Evolutionary conservation across 2,113 vertebrate genomes (phyloP).

Genomic region (Sorex araneus): DNA sequence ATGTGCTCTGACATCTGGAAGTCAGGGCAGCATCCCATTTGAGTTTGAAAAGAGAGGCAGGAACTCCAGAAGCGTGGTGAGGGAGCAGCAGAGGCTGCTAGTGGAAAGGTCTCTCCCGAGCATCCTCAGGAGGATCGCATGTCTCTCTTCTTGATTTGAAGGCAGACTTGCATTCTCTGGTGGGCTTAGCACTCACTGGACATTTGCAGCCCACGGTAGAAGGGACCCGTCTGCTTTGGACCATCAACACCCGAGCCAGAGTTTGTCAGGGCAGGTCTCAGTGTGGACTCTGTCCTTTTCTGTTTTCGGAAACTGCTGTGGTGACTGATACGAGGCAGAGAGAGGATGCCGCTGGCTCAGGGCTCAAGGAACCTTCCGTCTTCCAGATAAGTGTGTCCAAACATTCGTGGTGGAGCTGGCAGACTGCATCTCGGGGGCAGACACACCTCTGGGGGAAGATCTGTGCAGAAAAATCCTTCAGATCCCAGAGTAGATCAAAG

Average conservation of each 20-base stretch:
- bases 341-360: not conserved
- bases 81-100: not conserved
- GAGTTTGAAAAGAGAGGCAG: not conserved
- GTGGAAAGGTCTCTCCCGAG: too few relatives aligned
- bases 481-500: not conserved
- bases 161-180: not conserved
- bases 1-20: not conserved
- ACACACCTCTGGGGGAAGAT: not conserved
- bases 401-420: not conserved
- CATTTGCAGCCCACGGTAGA: not conserved
- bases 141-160: not conserved
- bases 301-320: constrained; percentile 46
- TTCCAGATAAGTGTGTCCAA: constrained; percentile 50
- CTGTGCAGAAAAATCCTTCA: not conserved
- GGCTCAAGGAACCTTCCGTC: not conserved
- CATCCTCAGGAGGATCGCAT: rapidly evolving
- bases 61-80: rapidly evolving
- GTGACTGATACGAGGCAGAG: constrained; percentile 39
- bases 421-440: not conserved
- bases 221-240: constrained; percentile 31
- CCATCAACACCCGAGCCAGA: constrained; percentile 39
- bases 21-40: not conserved
- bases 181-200: not conserved
- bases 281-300: not conserved
- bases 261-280: not conserved